Evolutionary conservation across 2,797 vertebrate genomes (phyloP).

Genomic region (Oreortyx pictus): DNA sequence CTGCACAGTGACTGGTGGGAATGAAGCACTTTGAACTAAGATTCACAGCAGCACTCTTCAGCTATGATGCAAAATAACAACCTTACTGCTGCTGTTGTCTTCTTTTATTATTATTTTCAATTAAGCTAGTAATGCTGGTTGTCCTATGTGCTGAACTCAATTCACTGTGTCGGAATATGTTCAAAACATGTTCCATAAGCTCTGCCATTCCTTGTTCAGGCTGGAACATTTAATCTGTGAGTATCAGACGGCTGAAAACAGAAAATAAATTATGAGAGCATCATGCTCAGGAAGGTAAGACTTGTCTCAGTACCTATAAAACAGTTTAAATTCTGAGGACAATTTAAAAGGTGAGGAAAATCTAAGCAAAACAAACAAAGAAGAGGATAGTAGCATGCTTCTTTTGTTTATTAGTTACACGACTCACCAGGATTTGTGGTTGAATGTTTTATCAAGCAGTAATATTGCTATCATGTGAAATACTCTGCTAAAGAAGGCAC

Average conservation of each 20-base stretch:
- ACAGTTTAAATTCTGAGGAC: background rate
- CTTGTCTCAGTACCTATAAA: background rate
- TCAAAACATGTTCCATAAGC: background rate
- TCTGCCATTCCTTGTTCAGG: background rate
- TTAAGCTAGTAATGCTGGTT: slow-evolving; percentile 45
- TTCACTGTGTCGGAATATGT: background rate
- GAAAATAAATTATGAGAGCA: slow-evolving; percentile 4
- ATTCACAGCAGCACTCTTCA: background rate
- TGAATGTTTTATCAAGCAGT: background rate
- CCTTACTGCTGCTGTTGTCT: background rate
- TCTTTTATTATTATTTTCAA: background rate
- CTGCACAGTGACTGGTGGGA: background rate
- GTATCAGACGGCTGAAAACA: slow-evolving; percentile 13
- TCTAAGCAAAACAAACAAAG: fast-evolving
- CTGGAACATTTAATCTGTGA: slow-evolving; percentile 9
- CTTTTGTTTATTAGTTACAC: background rate
- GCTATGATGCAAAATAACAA: background rate
- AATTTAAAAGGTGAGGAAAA: background rate
- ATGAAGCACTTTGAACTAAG: background rate
- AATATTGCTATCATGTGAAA: background rate
- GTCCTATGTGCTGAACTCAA: slow-evolving; percentile 26
- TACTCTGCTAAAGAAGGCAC: background rate
- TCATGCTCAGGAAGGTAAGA: background rate
- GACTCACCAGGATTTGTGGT: background rate
- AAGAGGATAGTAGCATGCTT: fast-evolving